Evolutionary conservation across 2,797 vertebrate species (phyloP), one percentile per base, ranked within the genome.

Genomic region (Eulemur rubriventer): DNA sequence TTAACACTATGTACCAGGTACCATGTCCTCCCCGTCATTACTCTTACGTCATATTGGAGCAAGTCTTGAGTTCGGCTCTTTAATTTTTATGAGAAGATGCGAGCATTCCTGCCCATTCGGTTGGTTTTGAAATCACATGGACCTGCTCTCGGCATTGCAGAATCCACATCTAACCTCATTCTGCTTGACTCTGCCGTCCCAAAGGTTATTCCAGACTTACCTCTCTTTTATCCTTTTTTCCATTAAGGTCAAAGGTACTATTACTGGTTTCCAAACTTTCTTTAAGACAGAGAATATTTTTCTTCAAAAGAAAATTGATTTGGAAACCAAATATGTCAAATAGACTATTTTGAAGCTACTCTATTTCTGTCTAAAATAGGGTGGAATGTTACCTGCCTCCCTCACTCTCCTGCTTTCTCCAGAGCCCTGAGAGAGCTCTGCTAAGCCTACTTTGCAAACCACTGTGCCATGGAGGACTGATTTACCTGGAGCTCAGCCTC

Each of bases 281-380:
- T 94, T 76, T 52, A 90, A 90, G 33, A 38, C 41, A 83, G 24
- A 57, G 12, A 7, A 13, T 30, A 57, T 69, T 59, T 87, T 30
- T 93, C 46, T 78, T 73, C 33, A 83, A 82, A 85, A 38, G 73
- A 79, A 87, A 95, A 75, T 57, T 72, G 26, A 85, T 69, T 76
- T 80, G n/a, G 69, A 92, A 96, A 76, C n/a, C 48, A 92, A 70
- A 69, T 84, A 85, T 1, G 6, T 50, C 86, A 78, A 84, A 82
- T 20, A 70, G 57, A 28, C 61, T 85, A 82, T 80, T 79, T 55
- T 65, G 78, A 90, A 90, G 35, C 52, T 52, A 76, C 57, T 93
- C 22, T 20, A 6, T 65, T 89, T 93, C 69, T 89, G 8, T 70
- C 20, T 75, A 69, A 89, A 95, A 63, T 14, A 75, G 35, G 7